Conservation (phyloP, 2,113 vertebrate genomes). For the Aleadryas rufinucha region DNA sequence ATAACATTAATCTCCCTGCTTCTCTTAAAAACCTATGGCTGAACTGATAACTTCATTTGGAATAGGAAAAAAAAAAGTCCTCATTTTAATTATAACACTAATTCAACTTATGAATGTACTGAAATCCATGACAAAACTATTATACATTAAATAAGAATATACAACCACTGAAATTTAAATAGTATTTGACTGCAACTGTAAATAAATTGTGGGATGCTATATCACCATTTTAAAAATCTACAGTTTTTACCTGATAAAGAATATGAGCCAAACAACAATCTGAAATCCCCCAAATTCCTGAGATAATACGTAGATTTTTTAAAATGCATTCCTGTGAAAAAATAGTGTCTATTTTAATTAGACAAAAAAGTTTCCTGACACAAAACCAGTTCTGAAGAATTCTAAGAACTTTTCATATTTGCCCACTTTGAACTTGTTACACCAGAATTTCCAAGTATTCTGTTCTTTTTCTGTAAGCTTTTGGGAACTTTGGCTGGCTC, state of each 20-base stretch:
- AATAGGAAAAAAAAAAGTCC: not conserved
- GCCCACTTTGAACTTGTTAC: not conserved
- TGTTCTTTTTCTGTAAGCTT: not conserved
- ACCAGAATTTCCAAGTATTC: not conserved
- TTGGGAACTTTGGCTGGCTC: not conserved
- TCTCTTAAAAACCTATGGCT: not conserved
- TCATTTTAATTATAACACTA: not conserved
- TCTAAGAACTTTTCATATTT: not conserved
- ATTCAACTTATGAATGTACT: not conserved
- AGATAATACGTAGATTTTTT: not conserved
- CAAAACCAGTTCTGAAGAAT: not conserved
- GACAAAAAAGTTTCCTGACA: not conserved
- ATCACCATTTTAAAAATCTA: not conserved
- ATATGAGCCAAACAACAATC: not conserved
- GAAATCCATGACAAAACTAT: not conserved
- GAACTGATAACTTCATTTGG: not conserved
- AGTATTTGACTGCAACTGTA: not conserved
- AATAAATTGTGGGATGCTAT: not conserved
- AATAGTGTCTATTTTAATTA: not conserved
- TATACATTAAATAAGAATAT: not conserved
- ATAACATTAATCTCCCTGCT: not conserved
- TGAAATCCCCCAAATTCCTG: not conserved
- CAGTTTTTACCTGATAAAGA: not conserved
- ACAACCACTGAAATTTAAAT: not conserved
- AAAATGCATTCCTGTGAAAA: not conserved